Percentiles rank a stretch among this genome's conserved stretches.
These are phyloP conservation scores for Hydractinia symbiolongicarpus DNA, from an alignment of 30 jellyfish, hydroid and myxozoan genomes.

Conservation along the genomic window DNA sequence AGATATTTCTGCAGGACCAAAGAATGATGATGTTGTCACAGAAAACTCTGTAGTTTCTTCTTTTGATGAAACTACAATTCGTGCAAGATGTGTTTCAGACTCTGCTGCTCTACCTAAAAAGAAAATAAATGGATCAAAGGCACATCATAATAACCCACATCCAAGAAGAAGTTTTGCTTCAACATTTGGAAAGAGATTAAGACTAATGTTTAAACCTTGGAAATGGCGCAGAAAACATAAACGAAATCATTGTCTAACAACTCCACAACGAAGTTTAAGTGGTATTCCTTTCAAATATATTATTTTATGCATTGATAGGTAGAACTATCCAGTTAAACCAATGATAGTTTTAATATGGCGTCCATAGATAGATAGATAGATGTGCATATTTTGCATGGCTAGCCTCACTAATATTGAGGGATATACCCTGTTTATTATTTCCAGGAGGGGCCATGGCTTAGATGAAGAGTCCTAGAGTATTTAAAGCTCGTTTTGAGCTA, in stretches of 20 bases:
- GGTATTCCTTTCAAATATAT: not conserved
- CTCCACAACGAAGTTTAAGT: constrained; percentile 21
- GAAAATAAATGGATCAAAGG: not conserved
- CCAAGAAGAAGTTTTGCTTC: constrained; percentile 9
- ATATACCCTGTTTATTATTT: no score
- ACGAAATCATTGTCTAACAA: not conserved
- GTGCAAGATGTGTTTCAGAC: not conserved
- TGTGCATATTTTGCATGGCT: no score
- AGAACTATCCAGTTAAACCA: no score
- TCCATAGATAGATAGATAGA: no score
- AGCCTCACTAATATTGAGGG: no score
- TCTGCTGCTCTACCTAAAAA: not conserved
- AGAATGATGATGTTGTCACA: no score
- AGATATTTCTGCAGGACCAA: no score
- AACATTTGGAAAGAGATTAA: constrained; percentile 38
- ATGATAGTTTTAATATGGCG: no score
- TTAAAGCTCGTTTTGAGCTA: no score
- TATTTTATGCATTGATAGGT: no score
- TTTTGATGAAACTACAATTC: constrained; percentile 4
- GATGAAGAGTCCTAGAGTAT: no score
- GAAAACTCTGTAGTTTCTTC: constrained; percentile 16
- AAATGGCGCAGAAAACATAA: constrained; percentile 67
- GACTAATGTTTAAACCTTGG: constrained; percentile 72
- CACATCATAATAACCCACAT: not conserved
- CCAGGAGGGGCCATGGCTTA: no score